phyloP scores from a whole-genome alignment of 1,140 invertebrate species.

The Stenopsyche tienmushanensis region DNA sequence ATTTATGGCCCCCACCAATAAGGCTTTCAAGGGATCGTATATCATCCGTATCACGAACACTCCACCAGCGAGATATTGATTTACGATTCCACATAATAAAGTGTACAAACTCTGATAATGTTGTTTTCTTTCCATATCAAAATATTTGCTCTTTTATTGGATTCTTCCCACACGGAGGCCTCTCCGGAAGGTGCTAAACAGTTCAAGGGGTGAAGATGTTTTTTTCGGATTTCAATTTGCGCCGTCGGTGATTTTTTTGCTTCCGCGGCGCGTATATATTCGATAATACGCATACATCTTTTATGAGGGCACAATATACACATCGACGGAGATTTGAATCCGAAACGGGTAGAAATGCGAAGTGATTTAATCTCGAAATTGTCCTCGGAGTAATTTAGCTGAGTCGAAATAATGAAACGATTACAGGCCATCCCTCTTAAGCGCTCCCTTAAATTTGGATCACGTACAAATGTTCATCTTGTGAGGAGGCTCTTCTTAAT shows the following conservation, averaged over 20 bases:
- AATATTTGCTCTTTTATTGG: background rate
- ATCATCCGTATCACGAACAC: constrained; percentile 36
- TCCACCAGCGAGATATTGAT: constrained; percentile 33
- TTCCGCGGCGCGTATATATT: no score
- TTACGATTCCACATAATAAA: constrained; percentile 35
- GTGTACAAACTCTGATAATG: constrained; percentile 30
- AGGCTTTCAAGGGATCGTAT: constrained; percentile 36
- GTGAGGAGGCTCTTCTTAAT: background rate
- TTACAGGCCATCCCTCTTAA: constrained; percentile 5
- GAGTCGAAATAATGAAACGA: constrained; percentile 19
- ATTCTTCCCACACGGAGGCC: no score
- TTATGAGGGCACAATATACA: no score
- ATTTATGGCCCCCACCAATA: constrained; percentile 36
- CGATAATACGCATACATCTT: no score
- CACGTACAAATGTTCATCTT: constrained; percentile 19
- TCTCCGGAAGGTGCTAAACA: no score
- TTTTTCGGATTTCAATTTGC: no score
- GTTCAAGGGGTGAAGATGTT: no score
- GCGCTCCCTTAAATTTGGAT: constrained; percentile 21
- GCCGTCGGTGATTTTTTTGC: no score
- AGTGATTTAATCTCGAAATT: background rate
- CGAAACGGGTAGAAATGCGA: background rate
- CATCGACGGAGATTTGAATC: no score
- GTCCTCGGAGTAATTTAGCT: constrained; percentile 9
- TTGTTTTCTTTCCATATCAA: constrained; percentile 27